Evolutionary conservation across 2,113 vertebrate species (phyloP), one percentile per base, ranked within the genome.

Genomic region (Tachuris rubrigastra): DNA sequence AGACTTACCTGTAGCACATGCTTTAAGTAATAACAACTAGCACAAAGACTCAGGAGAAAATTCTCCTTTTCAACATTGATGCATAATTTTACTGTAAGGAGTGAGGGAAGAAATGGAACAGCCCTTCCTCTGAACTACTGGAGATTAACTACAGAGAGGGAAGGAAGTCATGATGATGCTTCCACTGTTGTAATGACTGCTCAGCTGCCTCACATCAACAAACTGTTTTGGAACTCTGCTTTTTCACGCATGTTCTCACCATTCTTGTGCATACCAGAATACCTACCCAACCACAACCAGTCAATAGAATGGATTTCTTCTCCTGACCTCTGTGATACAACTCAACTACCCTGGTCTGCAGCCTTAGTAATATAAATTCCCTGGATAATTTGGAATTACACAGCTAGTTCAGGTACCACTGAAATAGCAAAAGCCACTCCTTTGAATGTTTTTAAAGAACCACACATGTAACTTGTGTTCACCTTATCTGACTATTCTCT

Each of bases 391-490:
- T 53, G 46, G 41, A 83, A 75, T 69, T 53, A n/a, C 46, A 56
- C 31, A 63, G 44, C 28, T 20, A 72, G 33, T 35, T 73, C 84
- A 77, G 69, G 37, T 55, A 63, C 27, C 58, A 33, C 23, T 63
- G 60, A 63, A 63, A 37, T 3, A 79, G 71, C 49, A 72, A 65
- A 42, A 92, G 52, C n/a, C 44, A 47, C 44, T 79, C 47, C 71
- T 68, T 62, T 65, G 27, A 72, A 33, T 22, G 22, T 63, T 41
- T 76, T 58, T 44, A 16, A 27, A 50, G 47, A 67, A 68, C 27
- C 49, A 69, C 46, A 84, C 0, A 6, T 0, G 0, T 62, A 75
- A 63, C 23, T 72, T 44, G 35, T 2, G 21, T 55, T 31, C 37
- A 53, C 49, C 16, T 42, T 24, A 80, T 6, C 17, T 83, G 55